Evolutionary conservation across 92 coral and sea anemone species (phyloP).

Genomic region (Palythoa grandis): DNA sequence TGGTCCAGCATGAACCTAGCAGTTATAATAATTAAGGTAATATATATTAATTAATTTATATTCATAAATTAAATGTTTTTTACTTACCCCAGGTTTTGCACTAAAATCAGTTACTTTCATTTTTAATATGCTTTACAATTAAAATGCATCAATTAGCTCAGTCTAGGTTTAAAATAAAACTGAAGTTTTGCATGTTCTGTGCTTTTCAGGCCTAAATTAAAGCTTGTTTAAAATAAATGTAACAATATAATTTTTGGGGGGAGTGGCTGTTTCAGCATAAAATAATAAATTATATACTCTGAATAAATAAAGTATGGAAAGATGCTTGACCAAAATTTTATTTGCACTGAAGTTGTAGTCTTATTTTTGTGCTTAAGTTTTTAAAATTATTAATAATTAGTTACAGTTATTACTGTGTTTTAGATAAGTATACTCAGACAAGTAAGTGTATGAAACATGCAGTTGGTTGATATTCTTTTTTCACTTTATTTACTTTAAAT

Average conservation of each 20-base stretch:
- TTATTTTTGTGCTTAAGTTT: background rate
- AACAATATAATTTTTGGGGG: background rate
- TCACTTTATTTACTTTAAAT: background rate
- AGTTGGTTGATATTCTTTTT: background rate
- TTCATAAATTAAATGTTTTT: background rate
- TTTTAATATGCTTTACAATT: background rate
- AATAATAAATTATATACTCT: background rate
- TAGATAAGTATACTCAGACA: background rate
- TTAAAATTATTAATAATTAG: background rate
- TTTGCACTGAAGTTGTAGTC: slow-evolving; percentile 2
- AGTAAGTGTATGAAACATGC: background rate
- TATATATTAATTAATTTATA: no score
- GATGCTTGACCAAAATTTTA: slow-evolving; percentile 6
- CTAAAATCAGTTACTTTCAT: background rate
- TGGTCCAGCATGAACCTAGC: slow-evolving; percentile 60
- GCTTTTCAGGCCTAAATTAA: background rate
- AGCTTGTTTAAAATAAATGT: background rate
- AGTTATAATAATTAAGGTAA: slow-evolving; percentile 47
- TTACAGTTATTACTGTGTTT: background rate
- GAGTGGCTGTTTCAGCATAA: background rate
- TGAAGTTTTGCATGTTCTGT: background rate
- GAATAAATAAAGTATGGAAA: background rate
- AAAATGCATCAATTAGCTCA: background rate
- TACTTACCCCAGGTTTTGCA: background rate
- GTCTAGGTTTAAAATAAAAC: background rate